Evolutionary conservation across 2,888 invertebrate species (phyloP).

Genomic region (Strigamia crassipes): DNA sequence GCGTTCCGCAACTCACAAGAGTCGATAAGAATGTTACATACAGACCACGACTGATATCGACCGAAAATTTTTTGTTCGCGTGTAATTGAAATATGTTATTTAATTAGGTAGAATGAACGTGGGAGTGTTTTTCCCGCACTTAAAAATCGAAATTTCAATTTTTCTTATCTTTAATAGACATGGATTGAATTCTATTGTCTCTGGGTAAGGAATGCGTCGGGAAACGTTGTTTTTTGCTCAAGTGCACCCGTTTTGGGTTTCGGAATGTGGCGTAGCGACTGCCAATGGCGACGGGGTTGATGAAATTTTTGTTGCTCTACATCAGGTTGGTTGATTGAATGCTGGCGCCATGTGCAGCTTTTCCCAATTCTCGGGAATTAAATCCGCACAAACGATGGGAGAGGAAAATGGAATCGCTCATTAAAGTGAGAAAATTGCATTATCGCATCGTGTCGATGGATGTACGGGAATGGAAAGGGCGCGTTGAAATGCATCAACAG

Average conservation of each 20-base stretch:
- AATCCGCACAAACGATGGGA: not conserved
- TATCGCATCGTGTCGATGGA: not conserved
- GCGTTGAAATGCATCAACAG: not conserved
- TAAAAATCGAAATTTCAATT: not conserved
- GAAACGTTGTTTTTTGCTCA: not conserved
- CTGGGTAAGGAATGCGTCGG: not conserved
- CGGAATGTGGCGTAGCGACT: not conserved
- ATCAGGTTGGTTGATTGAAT: not conserved
- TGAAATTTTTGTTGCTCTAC: not conserved
- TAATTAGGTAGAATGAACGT: not conserved
- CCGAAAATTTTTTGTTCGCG: not conserved
- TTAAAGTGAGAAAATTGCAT: not conserved
- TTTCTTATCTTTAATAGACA: not conserved
- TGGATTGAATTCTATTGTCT: not conserved
- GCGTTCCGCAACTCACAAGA: not conserved
- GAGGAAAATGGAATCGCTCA: not conserved
- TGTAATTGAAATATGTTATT: not conserved
- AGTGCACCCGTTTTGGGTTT: not conserved
- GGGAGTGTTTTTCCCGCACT: not conserved
- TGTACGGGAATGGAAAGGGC: not conserved
- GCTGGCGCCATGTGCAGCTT: not conserved
- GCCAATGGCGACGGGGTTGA: not conserved
- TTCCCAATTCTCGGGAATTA: not conserved
- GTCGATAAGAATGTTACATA: not conserved
- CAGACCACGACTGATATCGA: not conserved